Conservation (phyloP, 1,140 invertebrate species). For the Leucophenga varia region DNA sequence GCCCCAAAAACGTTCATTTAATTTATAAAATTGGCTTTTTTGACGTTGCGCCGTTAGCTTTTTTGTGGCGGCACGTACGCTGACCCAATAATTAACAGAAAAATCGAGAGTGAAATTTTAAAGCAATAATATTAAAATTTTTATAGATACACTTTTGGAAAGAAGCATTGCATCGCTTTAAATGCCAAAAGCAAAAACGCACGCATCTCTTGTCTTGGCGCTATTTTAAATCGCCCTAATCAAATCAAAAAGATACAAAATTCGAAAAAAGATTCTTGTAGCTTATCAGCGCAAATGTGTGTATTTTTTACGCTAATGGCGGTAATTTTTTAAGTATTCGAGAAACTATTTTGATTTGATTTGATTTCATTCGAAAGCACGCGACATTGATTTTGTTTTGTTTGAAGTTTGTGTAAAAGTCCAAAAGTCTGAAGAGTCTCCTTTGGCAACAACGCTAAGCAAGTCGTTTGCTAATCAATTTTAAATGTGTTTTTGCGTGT, state of each 20-base stretch:
- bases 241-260: too few species aligned
- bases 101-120: conserved; percentile 47
- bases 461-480: conserved; percentile 47
- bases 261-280: too few species aligned
- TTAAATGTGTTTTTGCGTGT: conserved; percentile 54
- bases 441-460: too few species aligned
- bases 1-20: too few species aligned
- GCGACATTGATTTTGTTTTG: conserved; percentile 26
- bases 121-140: too few species aligned
- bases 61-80: conserved; percentile 16
- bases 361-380: conserved; percentile 25
- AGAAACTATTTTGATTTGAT: conserved; percentile 13
- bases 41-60: too few species aligned
- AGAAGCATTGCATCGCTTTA: too few species aligned
- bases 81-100: conserved; percentile 49
- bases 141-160: too few species aligned
- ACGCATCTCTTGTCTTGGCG: too few species aligned
- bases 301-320: conserved; percentile 28
- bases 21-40: too few species aligned
- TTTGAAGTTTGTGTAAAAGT: background rate
- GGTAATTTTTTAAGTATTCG: conserved; percentile 16
- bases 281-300: background rate
- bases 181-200: too few species aligned
- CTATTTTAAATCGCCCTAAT: too few species aligned
- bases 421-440: background rate